Percentiles rank a stretch among this genome's conserved stretches.
These are phyloP conservation scores for mouse (Mus musculus) DNA, from an alignment of 2,113 vertebrate genomes.

Conservation along the genomic window DNA sequence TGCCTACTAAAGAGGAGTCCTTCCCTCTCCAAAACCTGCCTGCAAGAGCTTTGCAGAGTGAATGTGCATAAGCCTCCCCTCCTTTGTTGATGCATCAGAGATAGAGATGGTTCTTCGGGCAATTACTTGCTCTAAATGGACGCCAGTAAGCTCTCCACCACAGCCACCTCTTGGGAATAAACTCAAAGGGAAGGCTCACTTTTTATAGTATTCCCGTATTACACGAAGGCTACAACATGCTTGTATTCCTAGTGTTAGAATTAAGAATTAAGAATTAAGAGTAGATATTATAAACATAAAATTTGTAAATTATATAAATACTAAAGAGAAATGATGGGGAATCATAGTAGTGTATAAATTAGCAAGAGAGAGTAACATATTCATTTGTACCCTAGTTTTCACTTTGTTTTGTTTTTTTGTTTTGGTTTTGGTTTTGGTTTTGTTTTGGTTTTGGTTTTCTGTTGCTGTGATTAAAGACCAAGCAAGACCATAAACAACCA, in stretches of 20 bases:
- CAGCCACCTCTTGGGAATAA: not conserved
- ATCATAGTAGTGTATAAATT: not conserved
- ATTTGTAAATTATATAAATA: not conserved
- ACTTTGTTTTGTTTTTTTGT: not conserved
- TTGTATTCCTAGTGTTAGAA: not conserved
- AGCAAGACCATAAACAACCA: not conserved
- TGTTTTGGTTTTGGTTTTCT: too few species aligned
- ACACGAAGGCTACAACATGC: not conserved
- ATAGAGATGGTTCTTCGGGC: not conserved
- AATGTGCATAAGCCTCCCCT: not conserved
- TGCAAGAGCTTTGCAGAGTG: not conserved
- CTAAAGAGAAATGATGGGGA: constrained; percentile 28
- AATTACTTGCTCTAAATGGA: not conserved
- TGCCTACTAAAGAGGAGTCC: not conserved
- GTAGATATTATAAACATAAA: not conserved
- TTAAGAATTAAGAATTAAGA: constrained; percentile 5
- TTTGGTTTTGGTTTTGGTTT: too few species aligned
- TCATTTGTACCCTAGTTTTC: not conserved
- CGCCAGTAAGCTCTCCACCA: not conserved
- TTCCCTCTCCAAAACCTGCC: not conserved
- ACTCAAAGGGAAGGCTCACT: too few species aligned
- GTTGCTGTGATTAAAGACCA: not conserved
- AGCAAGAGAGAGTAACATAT: not conserved
- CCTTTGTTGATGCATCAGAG: not conserved
- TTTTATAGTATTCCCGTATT: not conserved